These are phyloP conservation scores for Berghia stephanieae DNA, from an alignment of 1,140 invertebrate genomes.

Conservation along the genomic window DNA sequence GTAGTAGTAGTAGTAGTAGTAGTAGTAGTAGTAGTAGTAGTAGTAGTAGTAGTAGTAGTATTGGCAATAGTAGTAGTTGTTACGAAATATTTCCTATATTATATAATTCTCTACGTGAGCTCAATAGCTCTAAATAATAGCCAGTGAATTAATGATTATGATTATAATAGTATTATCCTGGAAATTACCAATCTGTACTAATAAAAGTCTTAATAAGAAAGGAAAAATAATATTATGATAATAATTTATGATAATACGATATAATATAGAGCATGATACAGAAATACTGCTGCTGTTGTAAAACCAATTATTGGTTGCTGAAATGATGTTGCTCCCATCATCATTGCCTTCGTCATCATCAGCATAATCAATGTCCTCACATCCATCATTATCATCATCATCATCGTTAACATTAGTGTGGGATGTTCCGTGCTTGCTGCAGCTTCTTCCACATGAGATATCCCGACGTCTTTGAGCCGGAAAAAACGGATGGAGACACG, in stretches of 20 bases:
- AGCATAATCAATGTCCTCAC: too few species aligned
- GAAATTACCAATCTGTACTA: neutral
- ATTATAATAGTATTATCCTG: neutral
- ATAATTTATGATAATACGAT: neutral
- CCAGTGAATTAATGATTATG: neutral
- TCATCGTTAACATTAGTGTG: too few species aligned
- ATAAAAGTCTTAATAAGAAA: neutral
- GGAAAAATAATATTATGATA: neutral
- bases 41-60: neutral
- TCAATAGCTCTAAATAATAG: too few species aligned
- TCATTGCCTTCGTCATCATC: too few species aligned
- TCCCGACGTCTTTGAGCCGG: constrained; percentile 23
- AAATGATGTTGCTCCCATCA: too few species aligned
- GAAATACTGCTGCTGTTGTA: neutral
- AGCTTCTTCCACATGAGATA: constrained; percentile 35
- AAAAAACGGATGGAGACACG: too few species aligned
- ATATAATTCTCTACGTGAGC: too few species aligned
- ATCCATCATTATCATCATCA: too few species aligned
- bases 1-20: neutral
- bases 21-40: neutral
- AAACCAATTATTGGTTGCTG: too few species aligned
- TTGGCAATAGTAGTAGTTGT: constrained; percentile 4
- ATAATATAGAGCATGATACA: neutral
- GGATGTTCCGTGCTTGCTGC: constrained; percentile 32
- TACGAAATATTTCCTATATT: too few species aligned